Conservation (phyloP, 2,888 invertebrate genomes). For the Mimas tiliae region DNA sequence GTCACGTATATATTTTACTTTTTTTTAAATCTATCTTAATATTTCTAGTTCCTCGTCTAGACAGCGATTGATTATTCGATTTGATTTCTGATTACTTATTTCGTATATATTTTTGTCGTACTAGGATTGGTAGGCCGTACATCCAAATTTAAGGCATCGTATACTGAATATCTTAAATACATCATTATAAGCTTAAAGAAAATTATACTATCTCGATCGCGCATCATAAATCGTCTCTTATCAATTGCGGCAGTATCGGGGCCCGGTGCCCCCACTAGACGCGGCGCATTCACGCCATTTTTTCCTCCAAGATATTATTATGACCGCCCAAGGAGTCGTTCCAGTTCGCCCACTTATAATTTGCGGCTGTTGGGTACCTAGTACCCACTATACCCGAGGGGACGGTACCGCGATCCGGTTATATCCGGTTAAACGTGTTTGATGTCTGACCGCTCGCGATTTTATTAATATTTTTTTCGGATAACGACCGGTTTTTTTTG, state of each 20-base stretch:
- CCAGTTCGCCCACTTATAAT: conserved; percentile 72
- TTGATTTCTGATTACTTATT: no score
- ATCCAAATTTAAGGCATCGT: no score
- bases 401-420: conserved; percentile 53
- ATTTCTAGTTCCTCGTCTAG: no score
- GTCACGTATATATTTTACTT: no score
- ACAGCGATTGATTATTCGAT: no score
- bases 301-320: conserved; percentile 76
- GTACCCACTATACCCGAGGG: conserved; percentile 62
- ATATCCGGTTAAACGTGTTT: conserved; percentile 55
- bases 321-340: conserved; percentile 76
- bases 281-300: conserved; percentile 63
- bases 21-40: no score
- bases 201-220: no score
- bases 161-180: no score
- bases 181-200: neutral
- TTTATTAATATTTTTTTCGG: conserved; percentile 57
- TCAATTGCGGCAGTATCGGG: neutral
- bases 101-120: no score
- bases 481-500: conserved; percentile 33
- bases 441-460: conserved; percentile 51
- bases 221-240: neutral
- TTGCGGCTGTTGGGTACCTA: conserved; percentile 60
- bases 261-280: conserved; percentile 33
- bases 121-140: no score